Percentiles rank a stretch among this genome's conserved stretches.
These are phyloP conservation scores for Lepus americanus DNA, from an alignment of 2,113 vertebrate species.

Conservation along the genomic window DNA sequence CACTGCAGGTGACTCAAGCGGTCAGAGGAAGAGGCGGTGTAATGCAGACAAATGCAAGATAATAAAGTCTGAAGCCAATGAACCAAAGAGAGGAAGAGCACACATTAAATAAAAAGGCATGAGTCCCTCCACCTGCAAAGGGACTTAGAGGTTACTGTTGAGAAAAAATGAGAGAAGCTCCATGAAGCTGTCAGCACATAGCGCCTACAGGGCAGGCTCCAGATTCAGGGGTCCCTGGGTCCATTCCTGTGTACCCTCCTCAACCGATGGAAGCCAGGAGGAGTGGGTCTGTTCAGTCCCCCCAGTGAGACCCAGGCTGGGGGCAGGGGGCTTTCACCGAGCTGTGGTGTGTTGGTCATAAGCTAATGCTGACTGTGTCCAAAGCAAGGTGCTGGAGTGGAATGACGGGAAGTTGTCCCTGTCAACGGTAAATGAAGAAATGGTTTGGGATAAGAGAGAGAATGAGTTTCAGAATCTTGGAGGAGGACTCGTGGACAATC, in stretches of 20 bases:
- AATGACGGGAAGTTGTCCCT: rapidly evolving
- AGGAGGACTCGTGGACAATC: background rate
- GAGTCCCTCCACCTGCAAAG: conserved; percentile 74
- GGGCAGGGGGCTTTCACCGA: background rate
- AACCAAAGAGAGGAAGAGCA: conserved; percentile 67
- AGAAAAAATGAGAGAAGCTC: background rate
- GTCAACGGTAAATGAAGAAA: background rate
- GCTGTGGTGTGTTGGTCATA: background rate
- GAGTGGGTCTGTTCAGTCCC: background rate
- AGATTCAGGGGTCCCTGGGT: background rate
- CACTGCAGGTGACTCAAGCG: background rate
- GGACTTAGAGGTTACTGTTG: conserved; percentile 73
- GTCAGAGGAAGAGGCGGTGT: conserved; percentile 65
- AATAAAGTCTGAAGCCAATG: conserved; percentile 78
- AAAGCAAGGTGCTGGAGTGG: background rate
- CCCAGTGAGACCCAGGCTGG: no score
- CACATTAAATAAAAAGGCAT: conserved; percentile 79
- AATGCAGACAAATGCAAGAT: conserved; percentile 79
- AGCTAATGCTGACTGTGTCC: rapidly evolving
- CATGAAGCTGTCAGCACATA: background rate
- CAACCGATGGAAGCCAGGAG: rapidly evolving
- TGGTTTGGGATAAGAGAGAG: rapidly evolving
- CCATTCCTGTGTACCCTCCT: background rate
- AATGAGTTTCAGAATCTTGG: background rate
- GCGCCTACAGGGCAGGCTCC: background rate